Percentiles rank a stretch among this genome's conserved stretches.
Conservation (phyloP, 2,113 vertebrate species). For the Nothoprocta perdicaria region DNA sequence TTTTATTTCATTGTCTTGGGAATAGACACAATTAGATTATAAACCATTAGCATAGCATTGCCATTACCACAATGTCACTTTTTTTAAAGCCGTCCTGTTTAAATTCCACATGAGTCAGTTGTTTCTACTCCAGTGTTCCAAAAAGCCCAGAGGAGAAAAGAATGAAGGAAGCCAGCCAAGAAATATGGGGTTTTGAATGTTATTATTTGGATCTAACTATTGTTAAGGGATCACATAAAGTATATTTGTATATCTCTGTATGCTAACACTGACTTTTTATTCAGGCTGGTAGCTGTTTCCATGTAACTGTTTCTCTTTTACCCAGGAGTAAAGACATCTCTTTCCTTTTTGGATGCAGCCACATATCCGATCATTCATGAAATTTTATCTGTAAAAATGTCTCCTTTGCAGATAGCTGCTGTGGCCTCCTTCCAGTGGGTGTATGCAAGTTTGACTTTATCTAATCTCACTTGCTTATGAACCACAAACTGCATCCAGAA, state of each 20-base stretch:
- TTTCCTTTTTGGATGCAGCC: background rate
- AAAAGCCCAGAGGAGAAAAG: background rate
- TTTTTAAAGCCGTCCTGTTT: background rate
- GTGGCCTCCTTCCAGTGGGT: background rate
- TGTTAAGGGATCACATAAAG: background rate
- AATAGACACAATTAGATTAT: background rate
- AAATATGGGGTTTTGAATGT: background rate
- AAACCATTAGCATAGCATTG: constrained; percentile 1
- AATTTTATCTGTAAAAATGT: background rate
- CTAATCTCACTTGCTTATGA: background rate
- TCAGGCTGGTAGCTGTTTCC: background rate
- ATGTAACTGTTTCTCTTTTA: background rate
- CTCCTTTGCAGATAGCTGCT: background rate
- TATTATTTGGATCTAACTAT: background rate
- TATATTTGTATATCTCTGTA: background rate
- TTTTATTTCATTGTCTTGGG: background rate
- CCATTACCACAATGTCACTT: background rate
- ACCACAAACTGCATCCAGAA: background rate
- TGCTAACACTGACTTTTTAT: background rate
- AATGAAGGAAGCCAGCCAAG: background rate
- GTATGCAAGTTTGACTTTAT: background rate
- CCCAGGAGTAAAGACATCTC: background rate
- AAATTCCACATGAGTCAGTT: background rate
- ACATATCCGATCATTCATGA: background rate
- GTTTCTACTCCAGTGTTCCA: background rate